Evolutionary conservation across 2,113 vertebrate genomes (phyloP).

Genomic region (Paradisaea rubra): DNA sequence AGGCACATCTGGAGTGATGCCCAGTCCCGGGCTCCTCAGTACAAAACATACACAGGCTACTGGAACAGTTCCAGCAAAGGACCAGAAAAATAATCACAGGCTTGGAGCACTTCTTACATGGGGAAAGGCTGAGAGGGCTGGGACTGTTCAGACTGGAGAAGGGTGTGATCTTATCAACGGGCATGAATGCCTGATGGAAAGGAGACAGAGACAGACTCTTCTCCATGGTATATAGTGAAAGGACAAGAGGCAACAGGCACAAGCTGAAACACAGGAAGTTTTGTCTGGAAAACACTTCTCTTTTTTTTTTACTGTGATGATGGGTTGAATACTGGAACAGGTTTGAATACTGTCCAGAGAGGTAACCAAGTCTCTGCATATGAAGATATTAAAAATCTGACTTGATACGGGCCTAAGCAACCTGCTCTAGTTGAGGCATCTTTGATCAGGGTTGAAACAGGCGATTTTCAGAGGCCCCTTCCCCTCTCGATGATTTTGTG

Average conservation of each 20-base stretch:
- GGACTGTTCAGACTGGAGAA: neutral
- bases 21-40: neutral
- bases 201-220: neutral
- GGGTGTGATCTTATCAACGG: neutral
- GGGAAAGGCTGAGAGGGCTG: neutral
- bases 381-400: neutral
- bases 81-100: neutral
- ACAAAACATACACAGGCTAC: neutral
- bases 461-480: neutral
- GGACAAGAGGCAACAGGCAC: neutral
- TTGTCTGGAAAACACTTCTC: neutral
- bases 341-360: neutral
- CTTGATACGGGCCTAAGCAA: neutral
- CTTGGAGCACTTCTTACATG: neutral
- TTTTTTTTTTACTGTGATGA: neutral
- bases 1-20: neutral
- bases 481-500: neutral
- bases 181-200: neutral
- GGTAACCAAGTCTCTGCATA: neutral
- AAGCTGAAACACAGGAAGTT: neutral
- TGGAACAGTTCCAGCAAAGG: neutral
- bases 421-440: neutral
- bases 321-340: neutral
- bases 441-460: neutral
- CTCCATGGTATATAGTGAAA: neutral